Conservation (phyloP, 2,888 invertebrate genomes). For the Metacarcinus magister region DNA sequence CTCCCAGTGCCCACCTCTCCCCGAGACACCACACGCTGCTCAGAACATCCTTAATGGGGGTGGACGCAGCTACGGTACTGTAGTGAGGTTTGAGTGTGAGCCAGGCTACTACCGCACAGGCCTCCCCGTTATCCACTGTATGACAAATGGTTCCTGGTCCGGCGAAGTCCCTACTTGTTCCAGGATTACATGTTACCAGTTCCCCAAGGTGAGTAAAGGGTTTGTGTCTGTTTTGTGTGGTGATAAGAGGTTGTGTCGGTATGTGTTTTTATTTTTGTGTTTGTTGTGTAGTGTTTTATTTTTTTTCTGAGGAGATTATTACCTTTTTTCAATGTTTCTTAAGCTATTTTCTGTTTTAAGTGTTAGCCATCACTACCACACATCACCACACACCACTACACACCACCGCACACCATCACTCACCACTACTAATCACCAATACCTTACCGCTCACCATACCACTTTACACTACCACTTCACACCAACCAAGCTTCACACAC, state of each 20-base stretch:
- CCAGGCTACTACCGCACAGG: constrained; percentile 95
- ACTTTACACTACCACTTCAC: too few relatives aligned
- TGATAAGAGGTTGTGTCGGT: not conserved
- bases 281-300: not conserved
- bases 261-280: not conserved
- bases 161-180: constrained; percentile 94
- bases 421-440: not conserved
- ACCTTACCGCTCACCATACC: too few relatives aligned
- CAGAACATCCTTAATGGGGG: constrained; percentile 94
- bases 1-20: constrained; percentile 94
- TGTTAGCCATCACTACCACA: not conserved
- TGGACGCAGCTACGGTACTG: constrained; percentile 96
- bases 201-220: constrained; percentile 86
- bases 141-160: constrained; percentile 98
- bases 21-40: constrained; percentile 94
- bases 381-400: not conserved
- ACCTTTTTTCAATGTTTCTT: not conserved
- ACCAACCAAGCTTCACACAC: too few relatives aligned
- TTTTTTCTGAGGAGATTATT: not conserved
- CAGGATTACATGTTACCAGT: constrained; percentile 88
- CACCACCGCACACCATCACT: not conserved
- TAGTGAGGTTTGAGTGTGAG: constrained; percentile 95
- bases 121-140: constrained; percentile 95
- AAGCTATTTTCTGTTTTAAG: not conserved
- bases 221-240: too few relatives aligned